Evolutionary conservation across 2,888 invertebrate species (phyloP).

Genomic region (Drosophila maculinotata): DNA sequence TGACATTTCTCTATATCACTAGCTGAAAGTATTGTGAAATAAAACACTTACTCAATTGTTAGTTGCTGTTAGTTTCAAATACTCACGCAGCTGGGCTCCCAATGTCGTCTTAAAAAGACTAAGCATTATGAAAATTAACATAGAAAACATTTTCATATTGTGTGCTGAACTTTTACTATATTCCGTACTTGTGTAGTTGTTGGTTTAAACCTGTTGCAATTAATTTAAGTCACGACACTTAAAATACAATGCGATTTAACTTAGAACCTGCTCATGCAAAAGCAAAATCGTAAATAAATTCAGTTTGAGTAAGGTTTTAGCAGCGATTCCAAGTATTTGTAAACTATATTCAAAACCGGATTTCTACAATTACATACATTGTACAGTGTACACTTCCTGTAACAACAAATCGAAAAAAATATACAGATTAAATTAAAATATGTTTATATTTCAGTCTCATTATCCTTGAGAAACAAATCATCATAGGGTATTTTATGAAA

Average conservation of each 20-base stretch:
- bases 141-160: conserved; percentile 34
- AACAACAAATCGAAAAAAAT: not conserved
- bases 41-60: too few species aligned
- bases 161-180: not conserved
- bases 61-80: not conserved
- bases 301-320: not conserved
- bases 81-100: conserved; percentile 37
- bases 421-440: not conserved
- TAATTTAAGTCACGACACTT: conserved; percentile 22
- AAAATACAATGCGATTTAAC: not conserved
- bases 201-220: conserved; percentile 8
- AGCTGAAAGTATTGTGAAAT: conserved; percentile 34
- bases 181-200: not conserved
- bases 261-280: conserved; percentile 22
- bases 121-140: conserved; percentile 3
- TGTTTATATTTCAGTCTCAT: conserved; percentile 23
- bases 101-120: not conserved
- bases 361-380: conserved; percentile 7
- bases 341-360: conserved; percentile 26
- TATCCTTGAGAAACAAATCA: conserved; percentile 51
- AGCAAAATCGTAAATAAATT: conserved; percentile 20
- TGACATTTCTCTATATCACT: conserved; percentile 55
- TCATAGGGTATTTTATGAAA: conserved; percentile 51
- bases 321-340: not conserved
- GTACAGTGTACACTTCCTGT: not conserved